phyloP scores from a whole-genome alignment of 2,797 vertebrate species.

The Myripristis jacobus region DNA sequence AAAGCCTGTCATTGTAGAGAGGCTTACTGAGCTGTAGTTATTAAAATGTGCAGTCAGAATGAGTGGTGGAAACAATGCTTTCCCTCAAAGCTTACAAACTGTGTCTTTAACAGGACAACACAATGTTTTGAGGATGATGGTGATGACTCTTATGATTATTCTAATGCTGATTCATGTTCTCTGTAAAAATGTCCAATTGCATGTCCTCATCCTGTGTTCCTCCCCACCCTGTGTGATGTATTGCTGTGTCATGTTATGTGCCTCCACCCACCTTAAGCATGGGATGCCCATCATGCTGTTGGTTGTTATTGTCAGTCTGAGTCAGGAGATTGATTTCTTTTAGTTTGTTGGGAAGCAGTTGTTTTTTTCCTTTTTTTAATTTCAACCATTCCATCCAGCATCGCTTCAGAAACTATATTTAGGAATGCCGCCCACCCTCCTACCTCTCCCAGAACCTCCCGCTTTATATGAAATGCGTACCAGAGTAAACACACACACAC shows the following conservation, averaged over 20 bases:
- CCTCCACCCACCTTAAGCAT: conserved; percentile 75
- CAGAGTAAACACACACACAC: conserved; percentile 17
- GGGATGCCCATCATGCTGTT: conserved; percentile 70
- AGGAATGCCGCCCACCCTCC: conserved; percentile 71
- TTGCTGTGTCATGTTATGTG: conserved; percentile 69
- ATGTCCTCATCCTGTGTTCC: conserved; percentile 76
- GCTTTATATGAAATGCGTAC: conserved; percentile 44
- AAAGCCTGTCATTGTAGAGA: too few relatives aligned
- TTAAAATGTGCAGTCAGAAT: neutral
- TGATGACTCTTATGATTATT: conserved; percentile 6
- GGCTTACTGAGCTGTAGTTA: too few relatives aligned
- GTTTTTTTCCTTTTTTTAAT: conserved; percentile 39
- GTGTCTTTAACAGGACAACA: neutral
- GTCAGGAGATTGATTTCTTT: conserved; percentile 55
- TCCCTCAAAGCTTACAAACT: neutral
- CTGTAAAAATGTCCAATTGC: conserved; percentile 68
- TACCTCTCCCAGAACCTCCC: conserved; percentile 34
- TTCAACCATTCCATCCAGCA: conserved; percentile 73
- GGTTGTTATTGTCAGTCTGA: conserved; percentile 41
- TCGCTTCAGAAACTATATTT: conserved; percentile 63
- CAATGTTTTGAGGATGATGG: neutral
- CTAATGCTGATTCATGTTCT: conserved; percentile 27
- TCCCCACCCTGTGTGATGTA: conserved; percentile 57
- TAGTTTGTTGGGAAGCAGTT: conserved; percentile 50
- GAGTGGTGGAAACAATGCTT: neutral